Percentiles rank a stretch among this genome's conserved stretches.
phyloP scores from a whole-genome alignment of 2,888 invertebrate genomes.

The Brachylomia viminalis region DNA sequence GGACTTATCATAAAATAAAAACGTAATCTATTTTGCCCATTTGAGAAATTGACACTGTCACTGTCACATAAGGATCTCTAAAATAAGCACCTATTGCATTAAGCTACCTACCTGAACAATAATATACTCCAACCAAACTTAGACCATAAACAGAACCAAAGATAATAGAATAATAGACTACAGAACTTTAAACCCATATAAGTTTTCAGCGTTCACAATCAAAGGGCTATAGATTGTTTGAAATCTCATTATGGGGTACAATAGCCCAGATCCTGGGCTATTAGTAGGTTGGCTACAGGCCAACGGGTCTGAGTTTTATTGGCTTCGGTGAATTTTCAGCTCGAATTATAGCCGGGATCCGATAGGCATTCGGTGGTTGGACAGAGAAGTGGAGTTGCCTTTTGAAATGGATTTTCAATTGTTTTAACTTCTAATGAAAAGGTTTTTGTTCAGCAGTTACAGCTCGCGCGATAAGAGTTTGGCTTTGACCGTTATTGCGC shows the following conservation, averaged over 20 bases:
- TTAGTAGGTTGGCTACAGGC: conserved; percentile 77
- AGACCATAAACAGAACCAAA: conserved; percentile 1
- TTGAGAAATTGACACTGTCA: too few species aligned
- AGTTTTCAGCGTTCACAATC: conserved; percentile 53
- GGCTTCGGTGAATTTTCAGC: conserved; percentile 78
- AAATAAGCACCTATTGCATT: not conserved
- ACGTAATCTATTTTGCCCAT: too few species aligned
- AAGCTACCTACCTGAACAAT: not conserved
- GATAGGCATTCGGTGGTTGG: conserved; percentile 70
- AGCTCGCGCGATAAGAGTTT: too few species aligned
- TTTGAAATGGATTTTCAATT: not conserved
- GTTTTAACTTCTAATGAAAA: not conserved
- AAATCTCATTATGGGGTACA: conserved; percentile 80
- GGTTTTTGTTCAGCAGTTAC: too few species aligned
- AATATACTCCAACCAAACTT: not conserved
- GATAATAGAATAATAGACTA: conserved; percentile 41
- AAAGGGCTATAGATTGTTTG: conserved; percentile 70
- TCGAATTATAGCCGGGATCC: conserved; percentile 77
- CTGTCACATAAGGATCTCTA: too few species aligned
- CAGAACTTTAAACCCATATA: conserved; percentile 49
- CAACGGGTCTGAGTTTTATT: conserved; percentile 80
- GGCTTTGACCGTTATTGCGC: too few species aligned
- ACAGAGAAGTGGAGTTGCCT: conserved; percentile 54
- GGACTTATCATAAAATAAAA: not conserved
- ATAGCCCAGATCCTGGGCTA: conserved; percentile 68